These are phyloP conservation scores for Calephelis perditalis DNA, from an alignment of 2,888 invertebrate genomes.

Conservation along the genomic window DNA sequence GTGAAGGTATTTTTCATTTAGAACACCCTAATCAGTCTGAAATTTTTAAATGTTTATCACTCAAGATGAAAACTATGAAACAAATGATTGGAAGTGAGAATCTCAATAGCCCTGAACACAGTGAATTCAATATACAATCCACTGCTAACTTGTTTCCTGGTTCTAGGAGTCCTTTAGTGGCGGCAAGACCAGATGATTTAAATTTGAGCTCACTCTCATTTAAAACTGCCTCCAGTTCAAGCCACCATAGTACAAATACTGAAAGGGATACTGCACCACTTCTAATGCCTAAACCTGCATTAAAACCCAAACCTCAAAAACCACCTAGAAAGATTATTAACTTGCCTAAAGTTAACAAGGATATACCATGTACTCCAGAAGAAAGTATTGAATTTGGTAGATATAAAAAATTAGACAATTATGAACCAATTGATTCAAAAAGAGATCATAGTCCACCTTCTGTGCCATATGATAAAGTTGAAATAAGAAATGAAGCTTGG, in stretches of 20 bases:
- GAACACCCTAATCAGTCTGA: conserved; percentile 90
- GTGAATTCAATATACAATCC: conserved; percentile 85
- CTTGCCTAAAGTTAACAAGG: conserved; percentile 57
- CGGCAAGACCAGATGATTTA: conserved; percentile 70
- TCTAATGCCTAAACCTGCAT: conserved; percentile 74
- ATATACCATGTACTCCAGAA: conserved; percentile 54
- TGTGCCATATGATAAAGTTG: conserved; percentile 85
- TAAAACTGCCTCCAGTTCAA: conserved; percentile 61
- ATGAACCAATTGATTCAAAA: conserved; percentile 71
- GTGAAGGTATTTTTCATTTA: conserved; percentile 89
- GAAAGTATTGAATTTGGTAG: conserved; percentile 71
- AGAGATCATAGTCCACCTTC: conserved; percentile 62
- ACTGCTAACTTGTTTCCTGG: conserved; percentile 89
- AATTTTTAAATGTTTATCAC: conserved; percentile 87
- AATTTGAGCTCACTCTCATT: conserved; percentile 67
- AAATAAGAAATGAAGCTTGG: conserved; percentile 89
- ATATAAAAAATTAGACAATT: conserved; percentile 73
- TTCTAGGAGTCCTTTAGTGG: conserved; percentile 88
- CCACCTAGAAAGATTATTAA: conserved; percentile 79
- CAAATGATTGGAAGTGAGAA: conserved; percentile 86
- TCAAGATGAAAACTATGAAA: conserved; percentile 93
- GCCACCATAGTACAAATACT: conserved; percentile 54
- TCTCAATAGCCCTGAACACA: conserved; percentile 81
- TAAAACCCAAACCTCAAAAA: conserved; percentile 80
- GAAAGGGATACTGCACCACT: conserved; percentile 65